These are phyloP conservation scores for Acrobasis consociella DNA, from an alignment of 2,888 invertebrate species.

Conservation along the genomic window DNA sequence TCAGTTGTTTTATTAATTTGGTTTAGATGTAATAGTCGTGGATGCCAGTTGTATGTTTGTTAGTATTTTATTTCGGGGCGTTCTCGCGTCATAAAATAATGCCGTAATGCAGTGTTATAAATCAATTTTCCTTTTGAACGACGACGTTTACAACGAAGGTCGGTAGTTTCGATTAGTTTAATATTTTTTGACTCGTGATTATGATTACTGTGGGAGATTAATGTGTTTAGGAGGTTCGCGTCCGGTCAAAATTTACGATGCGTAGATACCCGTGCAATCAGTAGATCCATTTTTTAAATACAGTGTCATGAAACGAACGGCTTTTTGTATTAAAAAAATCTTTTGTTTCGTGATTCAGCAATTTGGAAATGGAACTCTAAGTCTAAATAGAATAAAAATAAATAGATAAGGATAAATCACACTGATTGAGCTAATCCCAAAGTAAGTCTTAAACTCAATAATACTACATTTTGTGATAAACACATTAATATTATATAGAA, in stretches of 20 bases:
- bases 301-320: too few species aligned
- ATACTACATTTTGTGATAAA: too few species aligned
- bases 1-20: constrained; percentile 34
- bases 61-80: constrained; percentile 82
- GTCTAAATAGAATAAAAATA: too few species aligned
- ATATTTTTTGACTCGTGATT: constrained; percentile 57
- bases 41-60: constrained; percentile 81
- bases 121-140: constrained; percentile 79
- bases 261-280: too few species aligned
- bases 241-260: not conserved
- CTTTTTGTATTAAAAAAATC: too few species aligned
- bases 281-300: too few species aligned
- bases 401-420: too few species aligned
- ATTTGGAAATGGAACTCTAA: too few species aligned
- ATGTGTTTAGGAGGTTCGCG: constrained; percentile 41
- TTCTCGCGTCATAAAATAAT: constrained; percentile 81
- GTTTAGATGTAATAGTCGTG: constrained; percentile 74
- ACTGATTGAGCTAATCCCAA: too few species aligned
- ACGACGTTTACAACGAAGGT: constrained; percentile 75
- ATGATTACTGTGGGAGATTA: constrained; percentile 58
- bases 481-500: too few species aligned
- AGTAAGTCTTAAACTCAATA: too few species aligned
- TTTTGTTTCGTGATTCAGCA: too few species aligned
- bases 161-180: constrained; percentile 69
- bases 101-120: constrained; percentile 79